These are phyloP conservation scores for Murina feae DNA, from an alignment of 2,113 vertebrate species.

Conservation along the genomic window DNA sequence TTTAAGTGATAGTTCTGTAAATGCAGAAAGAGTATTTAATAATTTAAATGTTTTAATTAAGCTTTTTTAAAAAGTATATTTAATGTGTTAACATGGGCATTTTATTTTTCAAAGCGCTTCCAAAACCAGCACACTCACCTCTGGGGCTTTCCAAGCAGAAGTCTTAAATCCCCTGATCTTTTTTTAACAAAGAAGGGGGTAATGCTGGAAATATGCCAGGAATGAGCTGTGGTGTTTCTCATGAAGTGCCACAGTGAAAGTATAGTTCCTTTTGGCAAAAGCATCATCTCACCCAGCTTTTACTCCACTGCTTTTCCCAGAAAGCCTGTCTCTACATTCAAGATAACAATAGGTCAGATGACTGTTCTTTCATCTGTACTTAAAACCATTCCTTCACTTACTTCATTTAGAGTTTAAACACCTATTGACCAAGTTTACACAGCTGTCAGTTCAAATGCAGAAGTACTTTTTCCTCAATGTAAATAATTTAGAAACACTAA, in stretches of 20 bases:
- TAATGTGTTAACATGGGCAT: background rate
- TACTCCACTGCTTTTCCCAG: background rate
- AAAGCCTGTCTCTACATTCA: background rate
- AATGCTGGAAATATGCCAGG: constrained; percentile 60
- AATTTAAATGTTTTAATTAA: background rate
- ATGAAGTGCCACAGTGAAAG: constrained; percentile 41
- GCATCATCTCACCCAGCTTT: background rate
- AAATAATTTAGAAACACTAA: background rate
- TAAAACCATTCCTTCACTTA: background rate
- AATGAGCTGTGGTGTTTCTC: constrained; percentile 54
- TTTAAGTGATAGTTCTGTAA: background rate
- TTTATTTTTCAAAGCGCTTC: constrained; percentile 39
- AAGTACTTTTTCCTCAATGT: background rate
- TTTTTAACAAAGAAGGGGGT: constrained; percentile 65
- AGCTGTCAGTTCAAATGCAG: background rate
- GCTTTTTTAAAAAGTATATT: background rate
- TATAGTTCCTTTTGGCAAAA: constrained; percentile 47
- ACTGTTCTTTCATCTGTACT: background rate
- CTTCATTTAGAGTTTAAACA: background rate
- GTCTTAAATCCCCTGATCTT: constrained; percentile 64
- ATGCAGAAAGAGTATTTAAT: background rate
- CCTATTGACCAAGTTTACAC: background rate
- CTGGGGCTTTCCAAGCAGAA: constrained; percentile 78
- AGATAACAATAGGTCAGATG: background rate
- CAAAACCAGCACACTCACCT: constrained; percentile 54